A percentile compares a stretch with the other conserved stretches of the same genome.
Conservation (phyloP, 2,113 vertebrate species). For the Xenus cinereus region DNA sequence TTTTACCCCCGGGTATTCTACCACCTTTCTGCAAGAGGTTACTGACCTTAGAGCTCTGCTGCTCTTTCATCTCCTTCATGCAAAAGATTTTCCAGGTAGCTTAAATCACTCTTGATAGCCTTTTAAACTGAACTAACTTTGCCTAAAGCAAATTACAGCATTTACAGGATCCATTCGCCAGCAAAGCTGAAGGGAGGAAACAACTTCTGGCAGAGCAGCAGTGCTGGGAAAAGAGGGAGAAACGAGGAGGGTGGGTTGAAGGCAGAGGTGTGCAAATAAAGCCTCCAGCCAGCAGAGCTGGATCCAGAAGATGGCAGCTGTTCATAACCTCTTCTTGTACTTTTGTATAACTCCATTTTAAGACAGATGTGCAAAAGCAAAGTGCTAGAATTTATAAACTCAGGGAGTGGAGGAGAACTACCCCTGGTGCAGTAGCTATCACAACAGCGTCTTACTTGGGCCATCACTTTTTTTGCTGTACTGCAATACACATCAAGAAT, state of each 20-base stretch:
- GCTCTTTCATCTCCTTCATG: constrained; percentile 16
- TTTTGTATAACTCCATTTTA: neutral
- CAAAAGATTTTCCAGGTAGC: neutral
- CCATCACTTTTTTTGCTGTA: neutral
- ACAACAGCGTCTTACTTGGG: neutral
- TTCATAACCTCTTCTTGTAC: neutral
- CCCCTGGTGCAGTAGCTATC: neutral
- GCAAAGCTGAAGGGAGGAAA: neutral
- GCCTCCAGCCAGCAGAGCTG: neutral
- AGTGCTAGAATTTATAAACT: neutral
- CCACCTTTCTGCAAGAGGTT: neutral
- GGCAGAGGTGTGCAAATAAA: neutral
- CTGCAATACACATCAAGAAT: neutral
- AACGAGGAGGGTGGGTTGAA: neutral
- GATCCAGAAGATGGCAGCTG: neutral
- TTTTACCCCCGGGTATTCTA: neutral
- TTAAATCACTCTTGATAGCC: constrained; percentile 26
- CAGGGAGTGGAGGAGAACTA: neutral
- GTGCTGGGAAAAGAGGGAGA: neutral
- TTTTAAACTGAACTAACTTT: constrained; percentile 42
- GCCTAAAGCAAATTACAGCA: constrained; percentile 22
- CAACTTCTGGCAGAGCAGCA: neutral
- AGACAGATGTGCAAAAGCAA: neutral
- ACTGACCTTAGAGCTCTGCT: neutral
- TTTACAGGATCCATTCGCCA: constrained; percentile 9